These are phyloP conservation scores for Pyrochroa serraticornis DNA, from an alignment of 2,888 invertebrate species.

Conservation along the genomic window DNA sequence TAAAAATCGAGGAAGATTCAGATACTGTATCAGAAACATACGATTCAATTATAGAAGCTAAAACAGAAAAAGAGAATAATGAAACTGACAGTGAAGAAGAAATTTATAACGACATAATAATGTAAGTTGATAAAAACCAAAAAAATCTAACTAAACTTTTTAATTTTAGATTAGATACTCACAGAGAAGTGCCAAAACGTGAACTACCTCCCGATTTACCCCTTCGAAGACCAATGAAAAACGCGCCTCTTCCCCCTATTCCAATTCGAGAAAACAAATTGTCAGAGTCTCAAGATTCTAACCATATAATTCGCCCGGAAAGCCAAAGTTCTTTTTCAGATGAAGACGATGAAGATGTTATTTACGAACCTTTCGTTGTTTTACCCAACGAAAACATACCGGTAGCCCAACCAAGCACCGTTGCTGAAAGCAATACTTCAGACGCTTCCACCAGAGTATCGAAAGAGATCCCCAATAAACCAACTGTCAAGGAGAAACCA, in stretches of 20 bases:
- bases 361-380: slow-evolving; percentile 20
- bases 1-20: slow-evolving; percentile 3
- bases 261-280: slow-evolving; percentile 5
- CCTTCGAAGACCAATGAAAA: not conserved
- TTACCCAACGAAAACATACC: not conserved
- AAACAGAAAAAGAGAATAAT: not conserved
- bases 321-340: slow-evolving; percentile 20
- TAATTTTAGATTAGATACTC: not conserved
- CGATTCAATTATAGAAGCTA: slow-evolving; percentile 4
- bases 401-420: not conserved
- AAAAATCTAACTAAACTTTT: not conserved
- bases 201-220: slow-evolving; percentile 18
- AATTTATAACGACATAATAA: slow-evolving; percentile 14
- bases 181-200: not conserved
- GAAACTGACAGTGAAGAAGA: slow-evolving; percentile 4
- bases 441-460: not conserved
- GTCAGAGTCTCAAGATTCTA: slow-evolving; percentile 2
- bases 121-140: not conserved
- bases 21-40: slow-evolving; percentile 11
- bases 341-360: slow-evolving; percentile 15
- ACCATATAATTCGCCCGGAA: not conserved
- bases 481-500: not conserved
- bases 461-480: not conserved
- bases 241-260: slow-evolving; percentile 13
- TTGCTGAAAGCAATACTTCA: not conserved